phyloP scores from a whole-genome alignment of 2,113 vertebrate species.

The Triplophysa rosa region DNA sequence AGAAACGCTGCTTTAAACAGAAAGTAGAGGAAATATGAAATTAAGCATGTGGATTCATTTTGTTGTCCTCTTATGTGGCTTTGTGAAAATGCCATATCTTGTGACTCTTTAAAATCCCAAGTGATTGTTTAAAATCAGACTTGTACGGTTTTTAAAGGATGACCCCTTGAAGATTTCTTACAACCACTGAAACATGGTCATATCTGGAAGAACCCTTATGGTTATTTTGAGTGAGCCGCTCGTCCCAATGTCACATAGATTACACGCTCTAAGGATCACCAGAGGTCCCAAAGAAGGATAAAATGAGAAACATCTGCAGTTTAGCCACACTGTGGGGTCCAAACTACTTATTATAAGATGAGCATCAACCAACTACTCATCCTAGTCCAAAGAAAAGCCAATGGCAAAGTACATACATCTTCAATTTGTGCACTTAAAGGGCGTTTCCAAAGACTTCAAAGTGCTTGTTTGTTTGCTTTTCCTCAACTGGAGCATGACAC shows the following conservation, averaged over 20 bases:
- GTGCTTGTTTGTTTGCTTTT: not conserved
- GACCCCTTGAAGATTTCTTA: conserved; percentile 34
- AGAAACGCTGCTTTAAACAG: not conserved
- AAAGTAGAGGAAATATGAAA: conserved; percentile 16
- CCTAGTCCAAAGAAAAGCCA: conserved; percentile 15
- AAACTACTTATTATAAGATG: conserved; percentile 45
- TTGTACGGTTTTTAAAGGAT: conserved; percentile 12
- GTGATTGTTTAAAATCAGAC: conserved; percentile 25
- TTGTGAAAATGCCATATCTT: conserved; percentile 31
- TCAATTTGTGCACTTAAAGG: conserved; percentile 11
- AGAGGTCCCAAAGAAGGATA: conserved; percentile 21
- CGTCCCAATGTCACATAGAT: conserved; percentile 29
- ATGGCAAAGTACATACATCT: not conserved
- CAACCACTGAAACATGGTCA: conserved; percentile 35
- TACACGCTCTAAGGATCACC: conserved; percentile 9
- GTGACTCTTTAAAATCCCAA: conserved; percentile 17
- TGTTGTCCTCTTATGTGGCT: conserved; percentile 12
- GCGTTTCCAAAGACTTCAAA: conserved; percentile 3
- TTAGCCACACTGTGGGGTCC: conserved; percentile 18
- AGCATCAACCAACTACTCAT: conserved; percentile 24
- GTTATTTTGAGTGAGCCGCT: conserved; percentile 45
- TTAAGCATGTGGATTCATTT: conserved; percentile 29
- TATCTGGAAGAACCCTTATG: conserved; percentile 35
- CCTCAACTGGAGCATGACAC: not conserved
- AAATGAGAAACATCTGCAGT: conserved; percentile 48